phyloP scores from a whole-genome alignment of 53 echinoderm and acorn worm genomes.

The Mesocentrotus franciscanus region DNA sequence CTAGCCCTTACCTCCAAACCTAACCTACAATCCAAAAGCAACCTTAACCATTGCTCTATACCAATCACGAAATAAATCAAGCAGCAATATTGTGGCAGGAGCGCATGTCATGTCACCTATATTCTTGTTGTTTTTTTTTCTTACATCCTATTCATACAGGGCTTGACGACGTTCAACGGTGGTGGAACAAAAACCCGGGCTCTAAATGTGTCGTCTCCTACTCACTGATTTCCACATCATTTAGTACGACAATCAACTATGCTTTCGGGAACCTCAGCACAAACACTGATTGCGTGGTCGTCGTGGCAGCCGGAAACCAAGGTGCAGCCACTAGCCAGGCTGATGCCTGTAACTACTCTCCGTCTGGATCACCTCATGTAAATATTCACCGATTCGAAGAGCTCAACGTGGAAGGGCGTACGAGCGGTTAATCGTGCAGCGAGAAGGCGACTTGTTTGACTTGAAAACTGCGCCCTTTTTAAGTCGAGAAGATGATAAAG shows the following conservation, averaged over 20 bases:
- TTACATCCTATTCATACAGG: neutral
- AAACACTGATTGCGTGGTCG: conserved; percentile 17
- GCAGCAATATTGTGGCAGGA: too few species aligned
- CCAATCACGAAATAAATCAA: too few species aligned
- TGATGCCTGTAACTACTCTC: conserved; percentile 26
- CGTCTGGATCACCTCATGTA: neutral
- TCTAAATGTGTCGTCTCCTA: conserved; percentile 28
- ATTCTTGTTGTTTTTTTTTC: neutral
- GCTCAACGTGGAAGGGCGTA: too few species aligned
- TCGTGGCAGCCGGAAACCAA: conserved; percentile 25
- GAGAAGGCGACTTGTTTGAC: too few species aligned
- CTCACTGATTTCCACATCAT: neutral
- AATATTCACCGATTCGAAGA: neutral
- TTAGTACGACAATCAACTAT: neutral
- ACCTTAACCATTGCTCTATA: too few species aligned
- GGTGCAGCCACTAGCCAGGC: neutral
- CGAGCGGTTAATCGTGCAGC: too few species aligned
- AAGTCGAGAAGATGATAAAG: too few species aligned
- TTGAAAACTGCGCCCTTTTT: too few species aligned
- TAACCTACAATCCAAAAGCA: too few species aligned
- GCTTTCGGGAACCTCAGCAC: neutral
- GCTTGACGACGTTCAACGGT: neutral
- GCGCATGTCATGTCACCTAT: too few species aligned
- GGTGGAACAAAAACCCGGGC: neutral
- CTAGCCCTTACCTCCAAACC: too few species aligned